These are phyloP conservation scores for Embidobia sp. DNA, from an alignment of 2,888 invertebrate genomes.

Conservation along the genomic window DNA sequence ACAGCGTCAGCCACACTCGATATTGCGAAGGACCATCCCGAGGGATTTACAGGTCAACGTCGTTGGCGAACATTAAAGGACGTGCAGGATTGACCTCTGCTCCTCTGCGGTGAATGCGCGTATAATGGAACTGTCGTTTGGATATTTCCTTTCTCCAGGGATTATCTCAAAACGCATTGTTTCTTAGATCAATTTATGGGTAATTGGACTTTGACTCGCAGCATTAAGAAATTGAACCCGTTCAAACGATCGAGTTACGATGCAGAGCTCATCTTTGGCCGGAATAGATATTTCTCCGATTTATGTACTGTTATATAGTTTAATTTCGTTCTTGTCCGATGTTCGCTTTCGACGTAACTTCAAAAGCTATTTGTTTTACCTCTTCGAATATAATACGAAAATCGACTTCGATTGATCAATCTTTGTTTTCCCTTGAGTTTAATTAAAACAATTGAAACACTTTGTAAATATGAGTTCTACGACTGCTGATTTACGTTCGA, in stretches of 20 bases:
- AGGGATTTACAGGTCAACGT: constrained; percentile 48
- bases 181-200: constrained; percentile 60
- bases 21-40: constrained; percentile 55
- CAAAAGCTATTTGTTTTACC: constrained; percentile 4
- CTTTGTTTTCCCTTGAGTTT: too few species aligned
- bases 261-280: neutral
- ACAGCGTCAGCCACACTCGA: constrained; percentile 49
- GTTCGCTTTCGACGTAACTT: too few species aligned
- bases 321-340: too few species aligned
- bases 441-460: too few species aligned
- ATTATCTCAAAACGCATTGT: constrained; percentile 64
- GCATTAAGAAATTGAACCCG: constrained; percentile 33
- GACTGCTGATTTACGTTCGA: too few species aligned
- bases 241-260: constrained; percentile 12
- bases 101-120: constrained; percentile 50
- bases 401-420: too few species aligned
- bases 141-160: constrained; percentile 57
- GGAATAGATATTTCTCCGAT: too few species aligned
- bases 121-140: constrained; percentile 62
- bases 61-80: constrained; percentile 57
- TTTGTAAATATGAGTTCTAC: too few species aligned
- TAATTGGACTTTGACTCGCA: constrained; percentile 67
- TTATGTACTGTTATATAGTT: constrained; percentile 10
- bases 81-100: constrained; percentile 47
- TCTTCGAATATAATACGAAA: too few species aligned